Evolutionary conservation across 2,113 vertebrate species (phyloP), one percentile per base, ranked within the genome.

Genomic region (Girardinichthys multiradiatus): DNA sequence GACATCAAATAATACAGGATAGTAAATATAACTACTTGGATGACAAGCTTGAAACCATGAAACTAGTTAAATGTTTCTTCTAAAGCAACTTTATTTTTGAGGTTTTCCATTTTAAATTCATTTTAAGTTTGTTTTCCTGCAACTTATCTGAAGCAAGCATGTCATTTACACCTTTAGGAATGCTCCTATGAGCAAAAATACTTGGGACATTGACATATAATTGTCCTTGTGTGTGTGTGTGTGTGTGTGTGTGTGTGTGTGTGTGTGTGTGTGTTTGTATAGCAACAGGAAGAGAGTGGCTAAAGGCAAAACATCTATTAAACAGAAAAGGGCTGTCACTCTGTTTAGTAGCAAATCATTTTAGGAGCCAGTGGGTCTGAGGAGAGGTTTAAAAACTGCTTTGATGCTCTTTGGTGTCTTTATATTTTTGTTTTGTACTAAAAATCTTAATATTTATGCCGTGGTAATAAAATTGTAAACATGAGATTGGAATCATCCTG

Each of bases 291-390:
- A 72, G 57, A 68, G 35, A 59, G 2, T 62, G 35, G 54, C 24
- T 27, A 10, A 63, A 63, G 59, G 28, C 73, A 81, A 88, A 91
- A 89, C 85, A 90, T 74, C 60, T 58, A 87, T 80, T 67, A 72
- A 30, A 35, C 61, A 84, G 77, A 91, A 92, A 80, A 75, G 85
- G 27, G 15, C 26, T 67, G 77, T 80, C 88, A 72, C 74, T 59
- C 59, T 24, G 45, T 66, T 68, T 76, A 76, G 70, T 19, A 51
- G 72, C 51, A 57, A 54, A 82, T 82, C 70, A 68, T 84, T 85
- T 85, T 64, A 79, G 87, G 74, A 82, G 76, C 66, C 65, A 12
- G 42, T 87, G 74, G 39, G 74, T 64, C 61, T 81, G 85, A 73
- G 82, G 82, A 64, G 73, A 87, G 88, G 85, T 87, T 72, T 66